A percentile compares a stretch with the other conserved stretches of the same genome.
phyloP scores from a whole-genome alignment of 2,797 vertebrate genomes.

The Oryzias sinensis region DNA sequence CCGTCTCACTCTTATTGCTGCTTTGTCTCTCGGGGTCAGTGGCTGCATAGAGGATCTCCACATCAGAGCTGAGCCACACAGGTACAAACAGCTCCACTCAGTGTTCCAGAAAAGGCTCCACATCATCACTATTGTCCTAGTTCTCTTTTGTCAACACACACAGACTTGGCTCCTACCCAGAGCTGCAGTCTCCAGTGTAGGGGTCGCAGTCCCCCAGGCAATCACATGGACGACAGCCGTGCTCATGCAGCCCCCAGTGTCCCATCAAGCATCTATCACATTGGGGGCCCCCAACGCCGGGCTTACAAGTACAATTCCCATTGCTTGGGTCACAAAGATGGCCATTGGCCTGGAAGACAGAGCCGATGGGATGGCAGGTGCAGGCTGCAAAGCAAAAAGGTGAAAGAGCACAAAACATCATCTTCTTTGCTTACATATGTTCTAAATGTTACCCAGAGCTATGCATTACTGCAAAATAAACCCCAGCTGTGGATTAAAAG shows the following conservation, averaged over 20 bases:
- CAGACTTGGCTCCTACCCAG: conserved; percentile 74
- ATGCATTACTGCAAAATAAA: too few species aligned
- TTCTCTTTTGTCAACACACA: conserved; percentile 8
- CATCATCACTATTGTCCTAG: conserved; percentile 10
- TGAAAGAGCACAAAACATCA: conserved; percentile 27
- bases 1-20: conserved; percentile 69
- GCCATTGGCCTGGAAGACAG: conserved; percentile 70
- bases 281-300: conserved; percentile 82
- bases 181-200: conserved; percentile 83
- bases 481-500: too few species aligned
- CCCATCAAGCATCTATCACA: conserved; percentile 88
- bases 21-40: conserved; percentile 63
- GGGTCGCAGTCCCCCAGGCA: conserved; percentile 87
- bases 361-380: conserved; percentile 85
- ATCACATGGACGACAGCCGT: conserved; percentile 87
- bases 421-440: conserved; percentile 14
- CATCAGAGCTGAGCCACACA: conserved; percentile 71
- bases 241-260: conserved; percentile 88
- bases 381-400: conserved; percentile 75
- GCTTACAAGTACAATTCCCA: conserved; percentile 88
- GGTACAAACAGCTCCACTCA: conserved; percentile 38
- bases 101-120: conserved; percentile 37
- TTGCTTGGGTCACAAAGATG: conserved; percentile 82
- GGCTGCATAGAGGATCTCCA: conserved; percentile 76
- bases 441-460: neutral